A percentile compares a stretch with the other conserved stretches of the same genome.
phyloP scores from a whole-genome alignment of 1,140 invertebrate genomes.

The Popillia japonica region DNA sequence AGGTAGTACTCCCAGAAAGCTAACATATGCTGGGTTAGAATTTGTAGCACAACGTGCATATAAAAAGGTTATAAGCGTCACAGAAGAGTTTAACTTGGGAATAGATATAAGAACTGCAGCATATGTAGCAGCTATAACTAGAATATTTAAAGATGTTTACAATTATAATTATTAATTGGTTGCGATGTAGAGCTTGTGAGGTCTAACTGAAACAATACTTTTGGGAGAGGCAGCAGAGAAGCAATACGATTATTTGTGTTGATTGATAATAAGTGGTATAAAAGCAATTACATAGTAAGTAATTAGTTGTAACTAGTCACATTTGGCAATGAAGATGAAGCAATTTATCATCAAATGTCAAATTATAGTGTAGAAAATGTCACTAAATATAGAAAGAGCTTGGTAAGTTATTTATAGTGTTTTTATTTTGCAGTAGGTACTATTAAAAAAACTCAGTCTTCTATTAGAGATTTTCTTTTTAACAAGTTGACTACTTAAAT shows the following conservation, averaged over 20 bases:
- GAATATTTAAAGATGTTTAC: constrained; percentile 20
- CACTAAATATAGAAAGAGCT: neutral
- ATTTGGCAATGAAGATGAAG: neutral
- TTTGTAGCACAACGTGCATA: neutral
- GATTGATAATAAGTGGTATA: neutral
- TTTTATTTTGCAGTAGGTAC: neutral
- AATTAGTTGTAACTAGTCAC: neutral
- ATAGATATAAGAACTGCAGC: constrained; percentile 35
- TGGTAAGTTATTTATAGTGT: neutral
- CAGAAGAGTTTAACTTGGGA: constrained; percentile 19
- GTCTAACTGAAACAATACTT: neutral
- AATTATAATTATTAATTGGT: neutral
- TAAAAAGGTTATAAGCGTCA: neutral
- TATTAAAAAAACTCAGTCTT: neutral
- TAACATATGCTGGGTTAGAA: neutral
- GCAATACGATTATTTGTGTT: neutral
- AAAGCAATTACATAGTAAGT: neutral
- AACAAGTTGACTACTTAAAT: neutral
- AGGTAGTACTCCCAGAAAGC: neutral
- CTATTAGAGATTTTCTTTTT: neutral
- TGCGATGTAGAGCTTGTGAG: too few relatives aligned
- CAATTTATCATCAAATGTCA: neutral
- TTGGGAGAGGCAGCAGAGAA: neutral
- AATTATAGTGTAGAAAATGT: neutral
- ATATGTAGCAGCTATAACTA: neutral